phyloP scores from a whole-genome alignment of 2,797 vertebrate genomes.

The Danio tinwini region DNA sequence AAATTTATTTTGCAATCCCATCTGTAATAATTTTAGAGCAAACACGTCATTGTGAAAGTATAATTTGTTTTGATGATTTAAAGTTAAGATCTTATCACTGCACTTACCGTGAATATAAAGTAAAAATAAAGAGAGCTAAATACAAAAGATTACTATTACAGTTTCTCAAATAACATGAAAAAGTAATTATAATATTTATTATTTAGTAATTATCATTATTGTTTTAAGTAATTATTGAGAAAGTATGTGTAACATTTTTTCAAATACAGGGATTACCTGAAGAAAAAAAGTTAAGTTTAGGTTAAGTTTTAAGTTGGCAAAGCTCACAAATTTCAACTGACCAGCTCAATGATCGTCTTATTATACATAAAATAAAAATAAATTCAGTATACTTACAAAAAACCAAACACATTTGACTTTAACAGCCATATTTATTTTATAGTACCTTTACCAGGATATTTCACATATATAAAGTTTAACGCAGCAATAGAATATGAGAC shows the following conservation, averaged over 20 bases:
- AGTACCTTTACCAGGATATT: constrained; percentile 25
- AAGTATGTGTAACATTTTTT: background rate
- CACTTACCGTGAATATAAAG: too few species aligned
- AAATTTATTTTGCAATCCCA: background rate
- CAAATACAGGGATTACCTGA: background rate
- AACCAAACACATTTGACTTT: constrained; percentile 13
- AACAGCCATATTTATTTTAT: constrained; percentile 47
- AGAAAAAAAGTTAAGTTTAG: background rate
- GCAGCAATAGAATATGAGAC: constrained; percentile 3
- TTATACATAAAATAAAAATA: background rate
- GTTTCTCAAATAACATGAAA: too few species aligned
- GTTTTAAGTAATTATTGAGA: background rate
- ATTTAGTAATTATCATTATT: too few species aligned
- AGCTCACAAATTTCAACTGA: too few species aligned
- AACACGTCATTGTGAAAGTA: background rate
- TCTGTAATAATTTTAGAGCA: background rate
- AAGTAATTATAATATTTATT: too few species aligned
- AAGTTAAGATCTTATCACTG: too few species aligned
- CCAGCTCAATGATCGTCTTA: background rate
- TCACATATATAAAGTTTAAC: background rate
- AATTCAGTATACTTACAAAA: background rate
- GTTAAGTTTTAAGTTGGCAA: too few species aligned
- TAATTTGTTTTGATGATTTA: background rate
- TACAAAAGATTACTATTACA: too few species aligned
- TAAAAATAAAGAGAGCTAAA: too few species aligned